Evolutionary conservation across 2,888 invertebrate genomes (phyloP), one percentile per base, ranked within the genome.

Genomic region (Epistrophe eligans): DNA sequence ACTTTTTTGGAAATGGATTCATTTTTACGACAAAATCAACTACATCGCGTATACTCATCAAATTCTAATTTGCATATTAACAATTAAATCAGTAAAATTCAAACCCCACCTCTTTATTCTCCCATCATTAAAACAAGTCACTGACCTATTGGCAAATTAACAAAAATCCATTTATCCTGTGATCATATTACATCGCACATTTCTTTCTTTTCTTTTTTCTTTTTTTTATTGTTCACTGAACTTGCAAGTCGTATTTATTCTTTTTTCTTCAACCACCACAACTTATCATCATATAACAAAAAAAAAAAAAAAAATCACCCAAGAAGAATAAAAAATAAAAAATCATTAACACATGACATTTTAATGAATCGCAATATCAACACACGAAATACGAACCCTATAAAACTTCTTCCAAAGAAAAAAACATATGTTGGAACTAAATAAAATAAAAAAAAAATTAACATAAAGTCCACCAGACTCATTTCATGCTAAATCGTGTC

Each of bases 301-400:
- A 50, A 24, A 50, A 50, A 48, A 32, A 35, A 0, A 50, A 24
- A 50, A 50, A 48, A 66, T 55, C 67, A 15, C 62, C 13, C 62
- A 60, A 71, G 70, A 70, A 8, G 73, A 57, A 50, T 10, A 7
- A 43, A 70, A 62, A 10, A 52, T 67, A 67, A 48, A 58, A 74
- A 50, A 71, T 83, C 89, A 89, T 89, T 90, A 90, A 91, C 91
- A 90, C 91, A 90, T 91, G 89, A 90, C 90, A 90, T 89, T 90
- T 90, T 90, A 91, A 91, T 91, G 91, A 90, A 88, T 89, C 73
- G 88, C 79, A 72, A 84, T 88, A 88, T 89, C 58, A 80, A 83
- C 77, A 58, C 72, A 66, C 66, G 52, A 62, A 24, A 43, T 43
- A 43, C 40, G 15, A 62, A 79, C 82, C 52, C 79, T 32, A 4